phyloP scores from a whole-genome alignment of 2,888 invertebrate species.

The Microlaimidae sp. region DNA sequence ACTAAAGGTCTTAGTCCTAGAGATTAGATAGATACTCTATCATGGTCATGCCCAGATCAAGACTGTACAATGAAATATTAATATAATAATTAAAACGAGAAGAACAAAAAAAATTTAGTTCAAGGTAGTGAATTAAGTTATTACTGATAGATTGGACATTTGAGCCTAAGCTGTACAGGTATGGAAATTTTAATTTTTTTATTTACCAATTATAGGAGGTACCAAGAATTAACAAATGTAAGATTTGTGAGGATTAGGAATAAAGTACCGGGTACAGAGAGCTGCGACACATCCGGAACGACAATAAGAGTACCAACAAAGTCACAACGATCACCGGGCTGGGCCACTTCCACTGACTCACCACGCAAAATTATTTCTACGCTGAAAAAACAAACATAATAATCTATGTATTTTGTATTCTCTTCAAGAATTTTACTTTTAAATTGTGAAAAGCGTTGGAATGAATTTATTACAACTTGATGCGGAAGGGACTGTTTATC shows the following conservation, averaged over 20 bases:
- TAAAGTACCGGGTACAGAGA: conserved; percentile 65
- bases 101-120: too few species aligned
- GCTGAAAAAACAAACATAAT: conserved; percentile 32
- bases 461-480: not conserved
- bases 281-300: conserved; percentile 78
- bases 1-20: too few species aligned
- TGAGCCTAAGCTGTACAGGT: too few species aligned
- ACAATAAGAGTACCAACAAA: conserved; percentile 90
- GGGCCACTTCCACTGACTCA: conserved; percentile 86
- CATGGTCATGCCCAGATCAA: not conserved
- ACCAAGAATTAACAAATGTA: too few species aligned
- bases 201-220: too few species aligned
- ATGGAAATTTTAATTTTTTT: too few species aligned
- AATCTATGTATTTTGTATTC: not conserved
- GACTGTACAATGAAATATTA: not conserved
- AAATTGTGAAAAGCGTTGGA: not conserved
- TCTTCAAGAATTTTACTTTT: not conserved
- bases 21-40: too few species aligned
- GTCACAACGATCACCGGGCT: conserved; percentile 68
- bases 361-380: conserved; percentile 83
- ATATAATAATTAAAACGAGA: too few species aligned
- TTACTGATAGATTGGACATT: too few species aligned
- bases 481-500: too few species aligned
- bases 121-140: too few species aligned
- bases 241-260: too few species aligned